phyloP scores from a whole-genome alignment of 2,888 invertebrate species.

The Trichopoda pennipes region DNA sequence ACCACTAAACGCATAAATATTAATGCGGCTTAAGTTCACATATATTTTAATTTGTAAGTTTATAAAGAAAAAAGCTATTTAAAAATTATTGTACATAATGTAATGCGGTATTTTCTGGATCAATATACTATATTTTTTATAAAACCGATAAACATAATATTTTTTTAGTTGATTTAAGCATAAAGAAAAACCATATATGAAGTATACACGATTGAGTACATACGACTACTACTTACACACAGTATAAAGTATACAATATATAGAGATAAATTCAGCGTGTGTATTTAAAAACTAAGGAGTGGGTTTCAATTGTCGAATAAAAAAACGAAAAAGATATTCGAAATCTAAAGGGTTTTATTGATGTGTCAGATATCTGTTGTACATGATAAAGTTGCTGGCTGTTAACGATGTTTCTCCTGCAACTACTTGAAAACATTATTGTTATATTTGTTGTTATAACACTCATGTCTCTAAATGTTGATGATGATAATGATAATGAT shows the following conservation, averaged over 20 bases:
- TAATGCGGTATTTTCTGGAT: no score
- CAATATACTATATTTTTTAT: no score
- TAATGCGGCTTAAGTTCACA: no score
- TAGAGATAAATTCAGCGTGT: no score
- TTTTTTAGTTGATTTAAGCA: neutral
- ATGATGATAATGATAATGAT: neutral
- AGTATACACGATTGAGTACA: neutral
- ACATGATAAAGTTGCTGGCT: constrained; percentile 20
- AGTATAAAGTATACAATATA: no score
- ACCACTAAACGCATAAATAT: no score
- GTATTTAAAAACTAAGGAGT: no score
- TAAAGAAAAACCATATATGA: neutral
- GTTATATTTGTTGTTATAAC: neutral
- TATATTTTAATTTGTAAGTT: no score
- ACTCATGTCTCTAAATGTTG: constrained; percentile 20
- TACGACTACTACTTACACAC: no score
- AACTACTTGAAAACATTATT: neutral
- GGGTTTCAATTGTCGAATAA: neutral
- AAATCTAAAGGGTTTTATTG: constrained; percentile 52
- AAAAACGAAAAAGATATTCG: neutral
- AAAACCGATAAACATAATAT: no score
- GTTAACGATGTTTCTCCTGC: neutral
- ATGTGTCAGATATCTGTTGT: constrained; percentile 47
- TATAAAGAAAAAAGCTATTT: no score
- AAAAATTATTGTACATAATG: no score